Evolutionary conservation across 2,113 vertebrate species (phyloP).

Genomic region (Phrynosoma platyrhinos): DNA sequence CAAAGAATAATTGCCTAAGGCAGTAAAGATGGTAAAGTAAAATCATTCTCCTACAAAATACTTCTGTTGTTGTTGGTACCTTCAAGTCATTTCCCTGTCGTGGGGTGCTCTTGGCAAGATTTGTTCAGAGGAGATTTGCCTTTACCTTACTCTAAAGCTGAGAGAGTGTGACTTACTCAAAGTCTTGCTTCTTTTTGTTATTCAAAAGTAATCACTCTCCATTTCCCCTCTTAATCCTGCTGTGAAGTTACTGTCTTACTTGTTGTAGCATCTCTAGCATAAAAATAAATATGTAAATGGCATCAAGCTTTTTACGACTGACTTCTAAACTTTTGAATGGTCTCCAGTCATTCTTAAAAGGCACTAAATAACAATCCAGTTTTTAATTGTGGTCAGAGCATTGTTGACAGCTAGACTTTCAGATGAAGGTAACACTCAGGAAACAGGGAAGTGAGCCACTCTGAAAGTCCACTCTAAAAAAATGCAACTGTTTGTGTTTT

Average conservation of each 20-base stretch:
- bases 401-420: not conserved
- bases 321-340: not conserved
- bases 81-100: too few relatives aligned
- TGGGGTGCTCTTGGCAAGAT: too few relatives aligned
- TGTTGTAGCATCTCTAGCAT: not conserved
- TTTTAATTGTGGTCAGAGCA: not conserved
- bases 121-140: too few relatives aligned
- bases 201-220: not conserved
- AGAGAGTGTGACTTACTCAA: too few relatives aligned
- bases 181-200: not conserved
- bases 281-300: not conserved
- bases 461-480: not conserved
- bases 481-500: not conserved
- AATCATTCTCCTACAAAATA: too few relatives aligned
- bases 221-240: not conserved
- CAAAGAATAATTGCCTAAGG: too few relatives aligned
- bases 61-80: too few relatives aligned
- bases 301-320: not conserved
- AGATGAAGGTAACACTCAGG: not conserved
- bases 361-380: not conserved
- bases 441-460: not conserved
- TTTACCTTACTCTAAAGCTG: too few relatives aligned
- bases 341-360: not conserved
- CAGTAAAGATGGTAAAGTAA: too few relatives aligned
- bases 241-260: constrained; percentile 9